phyloP scores from a whole-genome alignment of 37 sponge, comb jelly and placozoan genomes.

The Mnemiopsis leidyi region DNA sequence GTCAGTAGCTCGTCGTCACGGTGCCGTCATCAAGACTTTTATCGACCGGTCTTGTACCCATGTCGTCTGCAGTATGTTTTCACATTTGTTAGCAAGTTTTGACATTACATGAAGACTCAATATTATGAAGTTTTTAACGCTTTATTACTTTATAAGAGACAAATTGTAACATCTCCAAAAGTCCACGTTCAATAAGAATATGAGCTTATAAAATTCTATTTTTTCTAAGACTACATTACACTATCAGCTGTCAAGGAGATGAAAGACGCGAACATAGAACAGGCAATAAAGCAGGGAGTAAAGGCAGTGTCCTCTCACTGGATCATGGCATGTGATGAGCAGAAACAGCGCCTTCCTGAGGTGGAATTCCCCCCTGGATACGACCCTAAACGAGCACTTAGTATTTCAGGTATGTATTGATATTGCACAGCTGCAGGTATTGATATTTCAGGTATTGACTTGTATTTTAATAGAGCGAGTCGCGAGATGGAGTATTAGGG shows the following conservation, averaged over 20 bases:
- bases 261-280: background rate
- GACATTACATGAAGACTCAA: no score
- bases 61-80: slow-evolving; percentile 35
- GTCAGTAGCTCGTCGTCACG: background rate
- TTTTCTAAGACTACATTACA: no score
- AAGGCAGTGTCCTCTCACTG: slow-evolving; percentile 41
- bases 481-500: no score
- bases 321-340: slow-evolving; percentile 30
- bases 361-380: slow-evolving; percentile 46
- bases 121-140: no score
- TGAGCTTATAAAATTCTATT: no score
- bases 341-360: slow-evolving; percentile 17
- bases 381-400: slow-evolving; percentile 44
- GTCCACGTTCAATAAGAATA: no score
- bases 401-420: slow-evolving; percentile 27
- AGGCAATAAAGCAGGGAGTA: background rate
- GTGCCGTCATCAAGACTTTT: background rate
- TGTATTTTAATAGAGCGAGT: no score
- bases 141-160: no score
- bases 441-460: no score
- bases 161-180: no score
- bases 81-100: no score
- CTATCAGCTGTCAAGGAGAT: slow-evolving; percentile 22
- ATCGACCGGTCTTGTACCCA: slow-evolving; percentile 31
- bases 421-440: no score